These are phyloP conservation scores for Colistium nudipinnis DNA, from an alignment of 2,113 vertebrate genomes.

Conservation along the genomic window DNA sequence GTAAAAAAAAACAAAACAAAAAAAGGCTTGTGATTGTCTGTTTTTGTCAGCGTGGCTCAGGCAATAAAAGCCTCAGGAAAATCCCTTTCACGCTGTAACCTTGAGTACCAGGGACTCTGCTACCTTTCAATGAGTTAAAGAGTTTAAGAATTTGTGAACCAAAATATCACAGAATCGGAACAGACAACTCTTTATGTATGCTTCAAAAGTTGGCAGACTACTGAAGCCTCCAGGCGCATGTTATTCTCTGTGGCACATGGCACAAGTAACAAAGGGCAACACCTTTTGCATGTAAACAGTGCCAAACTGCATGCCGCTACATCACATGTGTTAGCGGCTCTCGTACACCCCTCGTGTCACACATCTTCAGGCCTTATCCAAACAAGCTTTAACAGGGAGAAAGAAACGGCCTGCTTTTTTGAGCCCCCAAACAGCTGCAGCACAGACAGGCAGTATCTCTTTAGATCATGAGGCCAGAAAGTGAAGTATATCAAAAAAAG, in stretches of 20 bases:
- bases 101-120: not conserved
- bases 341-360: constrained; percentile 14
- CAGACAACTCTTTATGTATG: not conserved
- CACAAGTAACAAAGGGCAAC: constrained; percentile 30
- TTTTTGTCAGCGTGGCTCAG: constrained; percentile 3
- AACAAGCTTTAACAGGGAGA: constrained; percentile 14
- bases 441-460: constrained; percentile 43
- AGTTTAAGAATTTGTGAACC: constrained; percentile 1
- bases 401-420: constrained; percentile 15
- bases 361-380: constrained; percentile 26
- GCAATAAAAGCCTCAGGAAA: not conserved
- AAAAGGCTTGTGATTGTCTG: constrained; percentile 27
- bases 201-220: constrained; percentile 2
- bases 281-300: constrained; percentile 22
- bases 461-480: constrained; percentile 35
- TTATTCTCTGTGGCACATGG: constrained; percentile 33
- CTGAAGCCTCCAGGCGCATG: constrained; percentile 30
- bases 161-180: constrained; percentile 8
- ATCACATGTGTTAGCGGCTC: constrained; percentile 34
- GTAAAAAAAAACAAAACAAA: constrained; percentile 5
- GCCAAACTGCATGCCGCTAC: constrained; percentile 46
- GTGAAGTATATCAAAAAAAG: constrained; percentile 34
- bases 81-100: not conserved
- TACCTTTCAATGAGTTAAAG: too few species aligned
- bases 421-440: constrained; percentile 64